Evolutionary conservation across 2,888 invertebrate species (phyloP).

Genomic region (Callosobruchus maculatus): DNA sequence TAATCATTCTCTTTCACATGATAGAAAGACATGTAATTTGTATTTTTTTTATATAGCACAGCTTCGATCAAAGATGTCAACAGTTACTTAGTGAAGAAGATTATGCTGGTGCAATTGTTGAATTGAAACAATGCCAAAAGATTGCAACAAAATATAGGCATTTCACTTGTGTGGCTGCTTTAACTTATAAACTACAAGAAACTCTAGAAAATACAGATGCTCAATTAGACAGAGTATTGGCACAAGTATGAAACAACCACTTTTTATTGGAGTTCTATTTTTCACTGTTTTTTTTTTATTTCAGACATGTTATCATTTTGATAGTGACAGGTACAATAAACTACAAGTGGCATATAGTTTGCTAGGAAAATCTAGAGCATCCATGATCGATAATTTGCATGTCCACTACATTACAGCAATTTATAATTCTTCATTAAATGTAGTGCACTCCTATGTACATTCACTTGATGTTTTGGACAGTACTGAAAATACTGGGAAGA

Average conservation of each 20-base stretch:
- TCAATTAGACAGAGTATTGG: slow-evolving; percentile 81
- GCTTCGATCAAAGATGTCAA: slow-evolving; percentile 80
- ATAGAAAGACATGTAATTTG: not conserved
- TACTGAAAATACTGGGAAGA: slow-evolving; percentile 55
- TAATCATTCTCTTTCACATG: not conserved
- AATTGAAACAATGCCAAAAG: slow-evolving; percentile 82
- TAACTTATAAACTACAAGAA: slow-evolving; percentile 83
- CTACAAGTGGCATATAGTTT: slow-evolving; percentile 84
- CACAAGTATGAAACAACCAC: slow-evolving; percentile 55
- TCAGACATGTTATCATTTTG: slow-evolving; percentile 66
- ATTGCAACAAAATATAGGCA: slow-evolving; percentile 82
- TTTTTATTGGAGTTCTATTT: not conserved
- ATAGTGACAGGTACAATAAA: slow-evolving; percentile 74
- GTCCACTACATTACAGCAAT: slow-evolving; percentile 94
- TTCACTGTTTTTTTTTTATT: slow-evolving; percentile 23
- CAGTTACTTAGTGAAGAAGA: slow-evolving; percentile 79
- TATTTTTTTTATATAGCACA: slow-evolving; percentile 54
- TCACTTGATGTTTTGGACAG: slow-evolving; percentile 38
- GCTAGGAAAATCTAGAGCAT: slow-evolving; percentile 86
- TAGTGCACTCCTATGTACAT: slow-evolving; percentile 53
- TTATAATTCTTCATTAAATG: slow-evolving; percentile 69
- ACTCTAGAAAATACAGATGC: slow-evolving; percentile 88
- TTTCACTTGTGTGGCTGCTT: slow-evolving; percentile 86
- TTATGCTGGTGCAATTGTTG: slow-evolving; percentile 85
- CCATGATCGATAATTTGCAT: slow-evolving; percentile 86